phyloP scores from a whole-genome alignment of 2,888 invertebrate species.

The Bruchidius siliquastri region DNA sequence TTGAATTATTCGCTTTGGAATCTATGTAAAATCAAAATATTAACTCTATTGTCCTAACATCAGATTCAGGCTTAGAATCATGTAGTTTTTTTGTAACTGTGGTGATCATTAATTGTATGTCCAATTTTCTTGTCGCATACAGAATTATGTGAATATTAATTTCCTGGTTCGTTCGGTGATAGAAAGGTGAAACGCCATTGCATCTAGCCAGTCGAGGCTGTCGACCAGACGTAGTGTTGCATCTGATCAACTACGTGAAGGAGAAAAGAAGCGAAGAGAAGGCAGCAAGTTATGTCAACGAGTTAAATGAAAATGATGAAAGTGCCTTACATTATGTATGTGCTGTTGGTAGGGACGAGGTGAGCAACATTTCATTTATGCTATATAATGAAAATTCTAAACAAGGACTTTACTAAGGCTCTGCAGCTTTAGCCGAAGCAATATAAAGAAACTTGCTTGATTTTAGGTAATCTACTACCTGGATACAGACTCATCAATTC shows the following conservation, averaged over 20 bases:
- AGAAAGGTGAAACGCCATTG: slow-evolving; percentile 93
- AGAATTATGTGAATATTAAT: neutral
- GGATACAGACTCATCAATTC: no score
- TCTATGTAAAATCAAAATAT: no score
- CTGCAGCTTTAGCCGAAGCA: no score
- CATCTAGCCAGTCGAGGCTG: slow-evolving; percentile 90
- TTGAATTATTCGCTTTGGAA: no score
- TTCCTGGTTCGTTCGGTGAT: slow-evolving; percentile 19
- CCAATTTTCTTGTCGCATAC: neutral
- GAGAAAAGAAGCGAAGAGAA: slow-evolving; percentile 69
- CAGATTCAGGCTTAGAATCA: no score
- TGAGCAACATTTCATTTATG: neutral
- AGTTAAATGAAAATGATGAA: slow-evolving; percentile 86
- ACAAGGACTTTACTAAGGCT: no score
- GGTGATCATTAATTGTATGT: no score
- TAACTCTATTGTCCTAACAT: no score
- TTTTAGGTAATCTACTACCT: no score
- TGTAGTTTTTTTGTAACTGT: no score
- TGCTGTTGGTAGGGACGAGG: slow-evolving; percentile 76
- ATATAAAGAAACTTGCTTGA: no score
- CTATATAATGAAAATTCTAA: no score
- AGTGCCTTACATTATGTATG: slow-evolving; percentile 93
- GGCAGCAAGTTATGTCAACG: slow-evolving; percentile 81
- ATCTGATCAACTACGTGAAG: slow-evolving; percentile 80
- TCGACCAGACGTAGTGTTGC: slow-evolving; percentile 78